Conservation (phyloP, 2,888 invertebrate species). For the Balanococcus diminutus region DNA sequence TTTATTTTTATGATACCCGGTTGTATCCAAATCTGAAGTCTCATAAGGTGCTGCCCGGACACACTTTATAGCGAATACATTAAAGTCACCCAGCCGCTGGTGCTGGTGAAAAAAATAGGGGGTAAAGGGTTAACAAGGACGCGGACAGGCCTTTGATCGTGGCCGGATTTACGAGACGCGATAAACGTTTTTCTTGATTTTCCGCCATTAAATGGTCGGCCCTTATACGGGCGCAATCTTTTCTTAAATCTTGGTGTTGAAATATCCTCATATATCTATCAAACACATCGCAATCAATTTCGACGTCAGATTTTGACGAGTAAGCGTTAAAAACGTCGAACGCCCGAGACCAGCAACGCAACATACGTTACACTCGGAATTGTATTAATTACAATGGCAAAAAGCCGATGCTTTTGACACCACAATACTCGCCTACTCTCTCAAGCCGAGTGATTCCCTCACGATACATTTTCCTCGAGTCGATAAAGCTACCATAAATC, state of each 20-base stretch:
- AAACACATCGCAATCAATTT: neutral
- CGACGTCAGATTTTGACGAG: neutral
- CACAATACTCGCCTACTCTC: neutral
- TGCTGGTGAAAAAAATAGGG: too few species aligned
- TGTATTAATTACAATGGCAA: conserved; percentile 34
- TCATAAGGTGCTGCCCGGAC: too few species aligned
- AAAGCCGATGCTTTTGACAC: conserved; percentile 3
- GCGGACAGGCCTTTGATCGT: neutral
- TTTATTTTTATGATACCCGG: too few species aligned
- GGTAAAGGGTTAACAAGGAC: neutral
- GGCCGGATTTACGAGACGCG: neutral
- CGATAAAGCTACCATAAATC: conserved; percentile 28
- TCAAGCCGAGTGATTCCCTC: neutral
- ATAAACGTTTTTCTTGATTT: neutral
- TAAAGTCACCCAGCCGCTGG: too few species aligned
- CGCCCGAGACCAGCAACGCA: neutral
- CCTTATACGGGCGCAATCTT: neutral
- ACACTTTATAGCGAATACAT: too few species aligned
- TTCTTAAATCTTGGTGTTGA: neutral
- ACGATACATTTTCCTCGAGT: neutral
- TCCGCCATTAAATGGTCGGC: neutral
- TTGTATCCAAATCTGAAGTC: too few species aligned
- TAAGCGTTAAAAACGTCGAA: conserved; percentile 5
- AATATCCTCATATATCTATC: neutral
- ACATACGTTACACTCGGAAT: conserved; percentile 23